Evolutionary conservation across 2,888 invertebrate genomes (phyloP).

Genomic region (Agriopis aurantiaria): DNA sequence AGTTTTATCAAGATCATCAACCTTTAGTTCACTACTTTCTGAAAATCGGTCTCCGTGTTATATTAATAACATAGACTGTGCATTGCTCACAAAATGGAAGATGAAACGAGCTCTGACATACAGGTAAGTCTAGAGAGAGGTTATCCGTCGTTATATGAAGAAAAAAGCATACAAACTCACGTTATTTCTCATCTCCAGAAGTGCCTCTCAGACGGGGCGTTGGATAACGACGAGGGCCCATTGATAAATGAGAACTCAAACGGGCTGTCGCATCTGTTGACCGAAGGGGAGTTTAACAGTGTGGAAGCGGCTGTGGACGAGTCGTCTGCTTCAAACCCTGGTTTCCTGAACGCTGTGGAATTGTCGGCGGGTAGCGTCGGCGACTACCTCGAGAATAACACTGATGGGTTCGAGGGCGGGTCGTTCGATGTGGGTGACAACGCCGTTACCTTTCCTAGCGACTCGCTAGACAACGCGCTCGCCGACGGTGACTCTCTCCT

Average conservation of each 20-base stretch:
- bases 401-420: conserved; percentile 70
- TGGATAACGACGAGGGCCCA: conserved; percentile 81
- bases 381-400: conserved; percentile 78
- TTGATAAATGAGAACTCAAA: conserved; percentile 81
- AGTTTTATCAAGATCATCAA: not conserved
- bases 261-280: conserved; percentile 78
- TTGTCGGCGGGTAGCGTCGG: conserved; percentile 80
- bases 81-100: conserved; percentile 54
- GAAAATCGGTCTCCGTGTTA: not conserved
- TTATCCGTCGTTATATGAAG: conserved; percentile 39
- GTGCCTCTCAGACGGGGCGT: conserved; percentile 71
- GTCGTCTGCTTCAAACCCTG: conserved; percentile 80
- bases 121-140: conserved; percentile 66
- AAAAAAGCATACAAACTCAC: not conserved
- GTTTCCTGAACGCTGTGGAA: conserved; percentile 80
- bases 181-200: conserved; percentile 65
- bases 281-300: conserved; percentile 80
- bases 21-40: not conserved
- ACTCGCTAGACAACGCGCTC: conserved; percentile 72
- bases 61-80: conserved; percentile 10
- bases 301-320: conserved; percentile 79
- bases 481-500: conserved; percentile 76
- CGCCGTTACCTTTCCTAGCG: conserved; percentile 77
- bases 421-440: conserved; percentile 81
- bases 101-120: conserved; percentile 77